Conservation (phyloP, 1,140 invertebrate species). For the Schlechtendalia chinensis region DNA sequence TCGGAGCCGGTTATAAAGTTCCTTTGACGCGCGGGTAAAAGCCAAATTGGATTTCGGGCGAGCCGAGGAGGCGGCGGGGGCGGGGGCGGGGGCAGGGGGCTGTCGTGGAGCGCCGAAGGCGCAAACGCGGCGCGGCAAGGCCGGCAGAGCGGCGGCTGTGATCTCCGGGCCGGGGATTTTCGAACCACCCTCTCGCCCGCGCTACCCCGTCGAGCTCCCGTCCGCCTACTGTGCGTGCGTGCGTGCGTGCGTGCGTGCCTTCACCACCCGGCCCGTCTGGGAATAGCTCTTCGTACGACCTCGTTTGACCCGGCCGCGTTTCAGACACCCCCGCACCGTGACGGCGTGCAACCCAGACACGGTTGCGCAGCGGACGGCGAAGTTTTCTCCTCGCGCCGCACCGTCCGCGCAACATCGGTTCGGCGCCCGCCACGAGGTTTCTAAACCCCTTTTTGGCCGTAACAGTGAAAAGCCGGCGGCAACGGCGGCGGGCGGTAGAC, state of each 20-base stretch:
- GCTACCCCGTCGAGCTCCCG: not conserved
- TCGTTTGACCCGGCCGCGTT: constrained; percentile 42
- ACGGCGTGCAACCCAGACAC: constrained; percentile 19
- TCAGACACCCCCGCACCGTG: constrained; percentile 27
- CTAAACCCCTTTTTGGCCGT: constrained; percentile 20
- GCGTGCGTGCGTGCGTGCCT: constrained; percentile 24
- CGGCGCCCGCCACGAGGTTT: constrained; percentile 34
- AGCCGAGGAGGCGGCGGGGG: not conserved
- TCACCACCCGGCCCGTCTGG: constrained; percentile 43
- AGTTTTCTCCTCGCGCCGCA: not conserved
- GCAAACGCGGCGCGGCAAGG: not conserved
- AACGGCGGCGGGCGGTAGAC: not conserved
- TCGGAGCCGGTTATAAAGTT: constrained; percentile 42
- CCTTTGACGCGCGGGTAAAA: constrained; percentile 46
- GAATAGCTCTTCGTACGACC: constrained; percentile 49
- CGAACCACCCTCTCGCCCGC: not conserved
- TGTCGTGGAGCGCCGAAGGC: not conserved
- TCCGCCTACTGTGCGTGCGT: not conserved
- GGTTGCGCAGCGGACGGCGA: constrained; percentile 32
- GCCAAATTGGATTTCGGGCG: constrained; percentile 45
- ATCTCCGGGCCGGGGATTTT: constrained; percentile 45
- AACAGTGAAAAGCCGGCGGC: not conserved
- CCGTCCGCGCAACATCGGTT: constrained; percentile 20
- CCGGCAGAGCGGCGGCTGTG: not conserved
- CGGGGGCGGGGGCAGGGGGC: not conserved